Conservation (phyloP, 2,888 invertebrate species). For the Blera fallax region DNA sequence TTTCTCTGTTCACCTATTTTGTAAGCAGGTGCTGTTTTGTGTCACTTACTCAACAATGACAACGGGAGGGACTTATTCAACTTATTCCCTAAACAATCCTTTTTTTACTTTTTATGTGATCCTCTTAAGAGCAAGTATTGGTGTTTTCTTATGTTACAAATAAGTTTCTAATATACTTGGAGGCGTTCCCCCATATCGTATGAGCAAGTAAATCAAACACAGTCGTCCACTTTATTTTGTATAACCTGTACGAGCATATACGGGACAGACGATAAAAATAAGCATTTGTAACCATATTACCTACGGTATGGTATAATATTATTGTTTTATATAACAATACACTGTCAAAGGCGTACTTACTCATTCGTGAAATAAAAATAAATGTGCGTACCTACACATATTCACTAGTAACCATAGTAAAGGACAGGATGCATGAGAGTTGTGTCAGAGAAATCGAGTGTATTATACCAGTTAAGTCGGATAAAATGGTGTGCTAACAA, state of each 20-base stretch:
- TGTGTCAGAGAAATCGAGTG: too few species aligned
- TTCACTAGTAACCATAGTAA: too few species aligned
- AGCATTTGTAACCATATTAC: not conserved
- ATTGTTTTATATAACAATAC: not conserved
- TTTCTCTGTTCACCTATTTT: not conserved
- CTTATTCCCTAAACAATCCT: not conserved
- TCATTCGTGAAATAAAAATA: not conserved
- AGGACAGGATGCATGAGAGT: too few species aligned
- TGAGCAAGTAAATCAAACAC: too few species aligned
- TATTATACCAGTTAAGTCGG: too few species aligned
- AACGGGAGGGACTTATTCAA: not conserved
- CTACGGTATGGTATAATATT: not conserved
- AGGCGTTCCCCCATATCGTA: too few species aligned
- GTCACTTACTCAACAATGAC: not conserved
- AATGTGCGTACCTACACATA: not conserved
- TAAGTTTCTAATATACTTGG: too few species aligned
- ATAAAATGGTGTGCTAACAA: too few species aligned
- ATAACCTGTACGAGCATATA: not conserved
- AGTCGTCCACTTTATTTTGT: too few species aligned
- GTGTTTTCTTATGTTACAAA: too few species aligned
- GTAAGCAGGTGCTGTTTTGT: not conserved
- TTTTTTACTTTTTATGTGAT: too few species aligned
- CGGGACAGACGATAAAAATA: not conserved
- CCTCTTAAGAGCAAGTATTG: too few species aligned
- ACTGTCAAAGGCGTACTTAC: not conserved